Evolutionary conservation across 2,113 vertebrate genomes (phyloP), one percentile per base, ranked within the genome.

Genomic region (Pitta sordida): DNA sequence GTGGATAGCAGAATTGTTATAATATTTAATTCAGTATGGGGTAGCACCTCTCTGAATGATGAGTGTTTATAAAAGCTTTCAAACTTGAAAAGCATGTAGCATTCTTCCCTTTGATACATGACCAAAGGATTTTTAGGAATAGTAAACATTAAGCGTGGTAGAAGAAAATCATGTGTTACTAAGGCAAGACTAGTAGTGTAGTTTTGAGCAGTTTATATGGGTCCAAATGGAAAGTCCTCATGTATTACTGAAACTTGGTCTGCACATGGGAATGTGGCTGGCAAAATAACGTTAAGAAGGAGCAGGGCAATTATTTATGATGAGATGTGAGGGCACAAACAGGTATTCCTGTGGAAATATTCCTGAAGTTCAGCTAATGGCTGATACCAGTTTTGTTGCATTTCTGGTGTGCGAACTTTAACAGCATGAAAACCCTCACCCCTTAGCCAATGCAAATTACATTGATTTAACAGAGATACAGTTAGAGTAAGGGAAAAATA

Each of bases 1-100:
- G 17, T 11, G 37, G 44, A 52, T 36, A 91, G 56, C 41, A 81
- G 43, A 74, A 95, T 71, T 73, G 52, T 71, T 91, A 69, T 55
- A 86, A 91, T 86, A 91, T 83, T 95, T 94, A 82, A 90, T 93
- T 92, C 73, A 71, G 11, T 51, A 60, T 53, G 62, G 55, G 41
- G 56, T 71, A 71, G 15, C 80, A 90, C 62, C 48, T 91, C 65
- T 93, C 60, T 90, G 52, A 91, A 75, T 49, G 52, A 71, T 23
- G 24, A 90, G 30, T 77, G 34, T 84, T 96, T 93, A 73, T 87
- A 81, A 73, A 94, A 89, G 21, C 49, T 86, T 92, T 94, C 65
- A 73, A 63, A 83, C 46, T 80, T 94, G 85, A 96, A 93, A 93
- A 95, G 63, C 85, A 80, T 59, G 55, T 91, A 90, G 82, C 67